phyloP scores from a whole-genome alignment of 1,140 invertebrate species.

The Pararge aegeria region DNA sequence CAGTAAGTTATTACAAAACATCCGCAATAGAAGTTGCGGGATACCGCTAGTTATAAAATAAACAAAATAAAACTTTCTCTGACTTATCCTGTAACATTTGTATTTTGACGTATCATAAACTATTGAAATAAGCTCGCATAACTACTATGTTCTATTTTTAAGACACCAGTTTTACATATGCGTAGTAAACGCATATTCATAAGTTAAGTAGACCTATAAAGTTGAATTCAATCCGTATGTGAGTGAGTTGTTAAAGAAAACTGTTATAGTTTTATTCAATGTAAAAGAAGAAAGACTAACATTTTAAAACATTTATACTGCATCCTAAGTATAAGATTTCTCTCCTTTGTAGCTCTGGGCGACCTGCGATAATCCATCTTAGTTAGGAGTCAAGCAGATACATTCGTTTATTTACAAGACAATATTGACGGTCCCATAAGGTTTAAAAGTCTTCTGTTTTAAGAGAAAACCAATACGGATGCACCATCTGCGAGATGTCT shows the following conservation, averaged over 20 bases:
- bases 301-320: slow-evolving; percentile 5
- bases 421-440: slow-evolving; percentile 69
- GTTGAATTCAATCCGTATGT: neutral
- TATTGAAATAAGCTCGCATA: no score
- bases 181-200: neutral
- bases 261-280: neutral
- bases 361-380: slow-evolving; percentile 60
- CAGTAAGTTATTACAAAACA: no score
- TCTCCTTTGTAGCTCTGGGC: slow-evolving; percentile 36
- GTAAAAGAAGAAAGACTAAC: neutral
- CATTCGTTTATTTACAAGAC: slow-evolving; percentile 66
- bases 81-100: no score
- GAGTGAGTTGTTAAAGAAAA: neutral
- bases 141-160: neutral
- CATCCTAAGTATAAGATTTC: slow-evolving; percentile 4
- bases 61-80: no score
- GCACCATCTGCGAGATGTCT: slow-evolving; percentile 71
- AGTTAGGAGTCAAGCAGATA: slow-evolving; percentile 53
- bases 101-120: no score
- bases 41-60: no score
- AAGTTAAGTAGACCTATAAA: neutral
- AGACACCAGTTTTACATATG: neutral
- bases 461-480: slow-evolving; percentile 73
- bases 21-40: no score
- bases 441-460: slow-evolving; percentile 74